Evolutionary conservation across 2,113 vertebrate genomes (phyloP), one percentile per base, ranked within the genome.

Genomic region (Eretmochelys imbricata): DNA sequence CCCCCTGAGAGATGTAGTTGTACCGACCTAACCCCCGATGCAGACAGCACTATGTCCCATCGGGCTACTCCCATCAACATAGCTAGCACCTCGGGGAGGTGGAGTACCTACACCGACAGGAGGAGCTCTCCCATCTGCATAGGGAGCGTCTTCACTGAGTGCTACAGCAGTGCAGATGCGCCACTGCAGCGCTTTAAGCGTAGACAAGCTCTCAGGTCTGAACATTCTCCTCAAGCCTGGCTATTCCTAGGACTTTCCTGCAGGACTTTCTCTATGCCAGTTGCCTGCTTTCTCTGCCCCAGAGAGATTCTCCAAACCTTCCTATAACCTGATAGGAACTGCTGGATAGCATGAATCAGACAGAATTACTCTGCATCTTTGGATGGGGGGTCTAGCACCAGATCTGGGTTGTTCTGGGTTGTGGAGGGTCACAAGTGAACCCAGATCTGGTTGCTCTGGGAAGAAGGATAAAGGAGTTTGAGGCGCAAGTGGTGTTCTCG

Each of bases 371-470:
- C 48, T 25, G 31, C 22, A n/a, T n/a, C 29, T 24, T 76, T 27
- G 35, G n/a, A n/a, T 59, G 8, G 8, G 16, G 8, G 29, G 3
- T 2, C 27, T 84, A 53, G 24, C 0, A 1, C 14, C 11, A 80
- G 17, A 4, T 59, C n/a, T 42, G 38, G 38, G 38, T 42, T 42
- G 38, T 42, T 42, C 38, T 42, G 38, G 38, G 38, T 42, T 42
- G 38, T 42, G 38, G 38, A 42, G 38, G 38, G 38, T 42, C 38
- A 42, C 38, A 42, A 42, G 38, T 42, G 38, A 42, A 42, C 38
- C 38, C 38, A 42, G 38, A 42, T 42, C 38, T 42, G 38, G 38
- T 42, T 42, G 38, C 38, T 42, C 38, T 42, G 38, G 38, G 38
- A 42, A 42, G 38, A 42, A 42, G 38, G 38, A 42, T 42, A 42